phyloP scores from a whole-genome alignment of 1,140 invertebrate species.

The Maconellicoccus hirsutus region DNA sequence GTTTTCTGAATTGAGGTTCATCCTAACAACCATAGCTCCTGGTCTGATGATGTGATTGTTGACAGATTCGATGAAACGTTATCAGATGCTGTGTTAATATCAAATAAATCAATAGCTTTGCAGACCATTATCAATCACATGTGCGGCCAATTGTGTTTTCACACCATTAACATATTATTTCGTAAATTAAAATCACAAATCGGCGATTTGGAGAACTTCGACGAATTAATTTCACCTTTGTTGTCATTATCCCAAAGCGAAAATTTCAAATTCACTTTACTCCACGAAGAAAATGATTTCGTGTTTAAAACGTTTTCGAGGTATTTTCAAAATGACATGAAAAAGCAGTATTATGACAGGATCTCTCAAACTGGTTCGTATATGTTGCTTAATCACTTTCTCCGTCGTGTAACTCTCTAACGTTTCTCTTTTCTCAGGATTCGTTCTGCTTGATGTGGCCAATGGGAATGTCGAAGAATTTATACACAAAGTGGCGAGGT shows the following conservation, averaged over 20 bases:
- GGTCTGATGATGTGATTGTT: background rate
- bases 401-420: too few species aligned
- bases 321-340: background rate
- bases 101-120: constrained; percentile 33
- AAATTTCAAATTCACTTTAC: background rate
- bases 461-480: constrained; percentile 37
- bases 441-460: constrained; percentile 39
- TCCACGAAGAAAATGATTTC: background rate
- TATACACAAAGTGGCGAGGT: constrained; percentile 38
- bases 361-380: background rate
- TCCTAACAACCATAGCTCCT: background rate
- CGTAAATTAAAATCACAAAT: constrained; percentile 26
- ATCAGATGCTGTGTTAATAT: constrained; percentile 40
- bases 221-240: constrained; percentile 23
- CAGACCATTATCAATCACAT: constrained; percentile 55
- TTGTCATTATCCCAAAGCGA: constrained; percentile 17
- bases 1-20: background rate
- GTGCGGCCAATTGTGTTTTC: constrained; percentile 63
- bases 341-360: too few species aligned
- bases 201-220: constrained; percentile 10
- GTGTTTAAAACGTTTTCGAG: background rate
- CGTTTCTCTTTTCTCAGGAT: constrained; percentile 39
- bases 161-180: constrained; percentile 39
- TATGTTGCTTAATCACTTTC: too few species aligned
- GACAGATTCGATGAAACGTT: constrained; percentile 62